Evolutionary conservation across 2,888 invertebrate genomes (phyloP).

Genomic region (Tiphia femorata): DNA sequence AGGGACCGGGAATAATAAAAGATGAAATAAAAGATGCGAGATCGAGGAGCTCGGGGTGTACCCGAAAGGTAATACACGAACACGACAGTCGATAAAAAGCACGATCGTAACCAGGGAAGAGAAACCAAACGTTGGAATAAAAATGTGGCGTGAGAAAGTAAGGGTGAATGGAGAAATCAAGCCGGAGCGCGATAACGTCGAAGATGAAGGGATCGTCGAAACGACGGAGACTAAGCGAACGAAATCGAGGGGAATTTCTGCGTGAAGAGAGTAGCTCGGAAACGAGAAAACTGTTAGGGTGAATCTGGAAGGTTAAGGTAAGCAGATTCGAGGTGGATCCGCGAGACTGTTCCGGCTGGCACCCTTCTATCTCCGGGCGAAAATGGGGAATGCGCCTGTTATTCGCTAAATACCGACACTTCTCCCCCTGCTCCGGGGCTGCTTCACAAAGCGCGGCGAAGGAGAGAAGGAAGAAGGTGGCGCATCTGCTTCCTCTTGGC

Average conservation of each 20-base stretch:
- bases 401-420: slow-evolving; percentile 1
- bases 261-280: background rate
- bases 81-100: no score
- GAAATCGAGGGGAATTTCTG: background rate
- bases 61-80: no score
- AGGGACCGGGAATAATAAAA: no score
- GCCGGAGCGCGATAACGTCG: background rate
- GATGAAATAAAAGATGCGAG: no score
- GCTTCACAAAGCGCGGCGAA: no score
- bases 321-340: background rate
- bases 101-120: no score
- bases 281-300: background rate
- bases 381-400: slow-evolving; percentile 3
- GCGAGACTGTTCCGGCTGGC: background rate
- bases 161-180: background rate
- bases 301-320: background rate
- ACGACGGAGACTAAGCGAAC: background rate
- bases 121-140: background rate
- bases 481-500: background rate
- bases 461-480: background rate
- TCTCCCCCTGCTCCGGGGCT: no score
- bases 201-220: background rate
- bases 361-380: slow-evolving; percentile 7
- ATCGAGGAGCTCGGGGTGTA: no score
- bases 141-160: background rate